A percentile compares a stretch with the other conserved stretches of the same genome.
Conservation (phyloP, 2,888 invertebrate genomes). For the Morpho achilles region DNA sequence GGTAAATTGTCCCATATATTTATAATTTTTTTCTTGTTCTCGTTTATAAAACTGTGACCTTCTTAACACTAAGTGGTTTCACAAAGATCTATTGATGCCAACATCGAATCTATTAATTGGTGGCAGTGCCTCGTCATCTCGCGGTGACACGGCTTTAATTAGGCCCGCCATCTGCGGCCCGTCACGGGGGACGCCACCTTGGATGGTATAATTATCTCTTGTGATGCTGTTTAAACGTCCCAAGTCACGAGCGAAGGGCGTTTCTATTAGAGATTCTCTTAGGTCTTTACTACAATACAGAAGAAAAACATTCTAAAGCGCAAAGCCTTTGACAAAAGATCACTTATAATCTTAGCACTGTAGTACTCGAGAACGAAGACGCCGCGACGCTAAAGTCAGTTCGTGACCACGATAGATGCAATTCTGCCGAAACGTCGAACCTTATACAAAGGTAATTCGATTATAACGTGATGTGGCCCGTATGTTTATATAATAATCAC, state of each 20-base stretch:
- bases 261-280: neutral
- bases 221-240: conserved; percentile 10
- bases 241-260: conserved; percentile 6
- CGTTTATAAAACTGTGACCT: neutral
- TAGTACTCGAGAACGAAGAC: no score
- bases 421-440: no score
- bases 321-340: no score
- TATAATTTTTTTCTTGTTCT: no score
- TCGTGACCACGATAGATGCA: no score
- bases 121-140: neutral
- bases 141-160: conserved; percentile 48
- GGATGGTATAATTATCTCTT: conserved; percentile 70
- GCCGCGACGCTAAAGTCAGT: no score
- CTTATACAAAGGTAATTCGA: no score
- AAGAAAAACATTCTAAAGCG: no score
- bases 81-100: neutral
- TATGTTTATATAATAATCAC: no score
- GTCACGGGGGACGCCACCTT: conserved; percentile 64
- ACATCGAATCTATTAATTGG: conserved; percentile 2
- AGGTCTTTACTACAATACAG: neutral
- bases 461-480: no score
- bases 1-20: no score
- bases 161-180: conserved; percentile 70
- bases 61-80: neutral
- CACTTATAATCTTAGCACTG: no score